Base-by-base conservation (phyloP, 2,888 invertebrate species). In the Globia sparganii region DNA sequence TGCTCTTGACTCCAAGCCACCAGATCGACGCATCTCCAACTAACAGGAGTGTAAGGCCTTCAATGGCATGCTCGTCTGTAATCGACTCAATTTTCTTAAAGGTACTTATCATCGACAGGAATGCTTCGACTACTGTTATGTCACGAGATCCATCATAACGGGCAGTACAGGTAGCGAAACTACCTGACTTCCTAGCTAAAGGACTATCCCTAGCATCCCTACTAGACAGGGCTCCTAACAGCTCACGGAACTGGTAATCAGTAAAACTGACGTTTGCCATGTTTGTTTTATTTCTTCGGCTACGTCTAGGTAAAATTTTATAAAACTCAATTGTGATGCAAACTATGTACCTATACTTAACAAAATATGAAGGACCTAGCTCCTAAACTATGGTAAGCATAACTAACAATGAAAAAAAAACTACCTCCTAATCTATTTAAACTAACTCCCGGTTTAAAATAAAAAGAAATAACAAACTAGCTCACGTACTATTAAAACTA, bases 251-350 rank as follows among this genome's bases (percentile, higher is more conserved):
- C 65, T 76, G 76, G 31, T 72, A 61, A 53, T 76, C 65, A 49
- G 71, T 13, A 21, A 71, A 71, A 46, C 70, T 76, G 65, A 76
- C 71, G 65, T 71, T 76, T 18, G 65, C 28, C 65, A 76, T 71
- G 28, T 58, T 58, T 56, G 28, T 5, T 43, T 46, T 75, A 37
- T 65, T 70, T 43, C 71, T 66, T 5, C 65, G 75, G 49, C 75
- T 76, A 71, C 75, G 71, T 34, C 65, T 71, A 31, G 70, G 64
- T 46, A 75, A 70, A 31, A 69, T 46, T 3, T 65, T 6, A 65
- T 56, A 69, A 0, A 62, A n/a, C 15, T 56, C 53, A 69, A 75
- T 69, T 8, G 67, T 73, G 40, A 34, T 34, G 34, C 34, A 34
- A 34, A 40, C 40, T 40, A 40, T 11, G 40, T n/a, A n/a, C n/a